phyloP scores from a whole-genome alignment of 2,113 vertebrate genomes.

The Platichthys flesus region DNA sequence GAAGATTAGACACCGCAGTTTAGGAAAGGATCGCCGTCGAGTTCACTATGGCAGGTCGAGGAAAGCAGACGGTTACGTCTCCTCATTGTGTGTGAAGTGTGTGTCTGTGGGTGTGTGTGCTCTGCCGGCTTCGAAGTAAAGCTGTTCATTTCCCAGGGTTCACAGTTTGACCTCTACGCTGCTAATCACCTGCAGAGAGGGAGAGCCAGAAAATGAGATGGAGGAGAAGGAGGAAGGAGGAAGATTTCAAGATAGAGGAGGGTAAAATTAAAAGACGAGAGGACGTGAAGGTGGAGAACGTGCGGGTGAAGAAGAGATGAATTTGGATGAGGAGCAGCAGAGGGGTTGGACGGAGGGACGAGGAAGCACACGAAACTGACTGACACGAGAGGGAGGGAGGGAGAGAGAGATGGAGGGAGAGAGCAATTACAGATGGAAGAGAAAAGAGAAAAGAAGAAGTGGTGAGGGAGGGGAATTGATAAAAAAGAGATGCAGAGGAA shows the following conservation, averaged over 20 bases:
- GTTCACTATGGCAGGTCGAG: slow-evolving; percentile 29
- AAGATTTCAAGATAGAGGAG: slow-evolving; percentile 26
- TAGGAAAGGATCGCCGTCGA: background rate
- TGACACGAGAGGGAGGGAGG: slow-evolving; percentile 18
- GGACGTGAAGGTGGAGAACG: slow-evolving; percentile 38
- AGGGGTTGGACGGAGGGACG: background rate
- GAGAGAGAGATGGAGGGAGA: background rate
- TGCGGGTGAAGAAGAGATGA: slow-evolving; percentile 21
- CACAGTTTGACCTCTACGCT: slow-evolving; percentile 58
- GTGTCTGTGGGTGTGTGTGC: slow-evolving; percentile 4
- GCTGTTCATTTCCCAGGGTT: slow-evolving; percentile 52
- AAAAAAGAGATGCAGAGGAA: slow-evolving; percentile 52
- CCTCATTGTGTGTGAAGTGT: slow-evolving; percentile 11
- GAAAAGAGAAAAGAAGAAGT: slow-evolving; percentile 28
- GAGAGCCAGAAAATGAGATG: slow-evolving; percentile 43
- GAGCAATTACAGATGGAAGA: slow-evolving; percentile 46
- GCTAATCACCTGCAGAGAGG: slow-evolving; percentile 57
- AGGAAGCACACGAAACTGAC: slow-evolving; percentile 21
- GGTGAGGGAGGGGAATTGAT: slow-evolving; percentile 20
- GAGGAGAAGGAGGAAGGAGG: slow-evolving; percentile 20
- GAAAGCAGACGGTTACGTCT: slow-evolving; percentile 30
- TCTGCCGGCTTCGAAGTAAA: slow-evolving; percentile 31
- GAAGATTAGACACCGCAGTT: background rate
- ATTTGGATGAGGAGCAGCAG: slow-evolving; percentile 20
- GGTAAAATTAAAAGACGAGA: slow-evolving; percentile 17